Evolutionary conservation across 2,888 invertebrate genomes (phyloP), one percentile per base, ranked within the genome.

Genomic region (Nomada flava): DNA sequence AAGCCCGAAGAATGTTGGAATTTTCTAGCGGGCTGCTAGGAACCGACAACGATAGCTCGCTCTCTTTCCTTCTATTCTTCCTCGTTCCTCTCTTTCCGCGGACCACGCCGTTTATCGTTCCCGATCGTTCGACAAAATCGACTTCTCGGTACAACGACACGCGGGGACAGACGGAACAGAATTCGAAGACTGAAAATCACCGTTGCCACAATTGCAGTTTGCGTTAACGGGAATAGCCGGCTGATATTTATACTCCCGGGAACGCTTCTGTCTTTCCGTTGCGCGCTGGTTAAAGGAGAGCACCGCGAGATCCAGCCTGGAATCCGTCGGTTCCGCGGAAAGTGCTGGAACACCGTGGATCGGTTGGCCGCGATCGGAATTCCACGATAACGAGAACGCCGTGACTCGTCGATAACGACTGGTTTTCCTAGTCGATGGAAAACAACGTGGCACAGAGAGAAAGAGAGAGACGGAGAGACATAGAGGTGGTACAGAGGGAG

Each of bases 1-100:
- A 93, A 93, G 92, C 93, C 92, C 75, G 88, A 91, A 88, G 90
- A 93, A 91, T 89, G 92, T 92, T 88, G 93, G 92, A 93, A 93
- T 93, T 93, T 92, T 91, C 90, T 89, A 88, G 89, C 85, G 79
- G 86, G 62, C 68, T 77, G 64, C 62, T 62, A 71, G 73, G 60
- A 74, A 64, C 65, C 76, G 59, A 53, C 65, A 65, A 76, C 87
- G 77, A 84, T 79, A 81, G 57, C 60, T 44, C 64, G 42, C 20
- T 7, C 50, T 70, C 62, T 36, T 55, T 36, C 36, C 36, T 5
- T 7, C 29, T 29, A 5, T 29, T 29, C 29, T 29, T 5, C 29
- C 29, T 29, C 29, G 47, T 47, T 13, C 10, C 15, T 47, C 47
- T 11, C 47, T 47, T 47, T 0, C 36, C 47, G 47, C 15, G 47